Evolutionary conservation across 2,113 vertebrate genomes (phyloP).

Genomic region (Vicugna pacos): DNA sequence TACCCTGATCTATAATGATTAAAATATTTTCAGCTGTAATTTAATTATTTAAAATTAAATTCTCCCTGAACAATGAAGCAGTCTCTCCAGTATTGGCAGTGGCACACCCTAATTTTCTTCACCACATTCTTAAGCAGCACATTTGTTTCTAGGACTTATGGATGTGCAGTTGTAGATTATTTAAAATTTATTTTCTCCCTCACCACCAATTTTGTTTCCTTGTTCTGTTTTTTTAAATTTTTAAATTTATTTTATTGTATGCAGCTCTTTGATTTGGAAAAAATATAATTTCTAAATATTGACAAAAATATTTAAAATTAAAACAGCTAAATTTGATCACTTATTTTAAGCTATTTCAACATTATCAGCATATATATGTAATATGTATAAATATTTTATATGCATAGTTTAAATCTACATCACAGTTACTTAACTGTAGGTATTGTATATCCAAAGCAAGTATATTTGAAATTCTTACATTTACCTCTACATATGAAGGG

Average conservation of each 20-base stretch:
- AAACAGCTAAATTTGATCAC: background rate
- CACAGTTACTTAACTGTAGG: background rate
- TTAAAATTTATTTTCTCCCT: background rate
- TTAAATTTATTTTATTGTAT: background rate
- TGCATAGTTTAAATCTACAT: background rate
- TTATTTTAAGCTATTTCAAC: background rate
- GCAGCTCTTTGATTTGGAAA: background rate
- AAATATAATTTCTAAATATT: background rate
- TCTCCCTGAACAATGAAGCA: background rate
- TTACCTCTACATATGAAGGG: background rate
- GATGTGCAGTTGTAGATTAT: background rate
- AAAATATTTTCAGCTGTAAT: background rate
- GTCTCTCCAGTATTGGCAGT: fast-evolving
- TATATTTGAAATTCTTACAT: background rate
- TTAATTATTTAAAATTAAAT: background rate
- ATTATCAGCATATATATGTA: background rate
- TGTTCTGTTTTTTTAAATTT: background rate
- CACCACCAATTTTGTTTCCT: background rate
- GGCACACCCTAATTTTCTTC: background rate
- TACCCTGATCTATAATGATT: background rate
- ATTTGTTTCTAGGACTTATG: background rate
- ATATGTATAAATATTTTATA: background rate
- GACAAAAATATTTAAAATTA: background rate
- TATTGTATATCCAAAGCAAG: background rate
- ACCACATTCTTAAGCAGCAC: background rate